Evolutionary conservation across 2,797 vertebrate genomes (phyloP).

Genomic region (Otolemur crassicaudatus): DNA sequence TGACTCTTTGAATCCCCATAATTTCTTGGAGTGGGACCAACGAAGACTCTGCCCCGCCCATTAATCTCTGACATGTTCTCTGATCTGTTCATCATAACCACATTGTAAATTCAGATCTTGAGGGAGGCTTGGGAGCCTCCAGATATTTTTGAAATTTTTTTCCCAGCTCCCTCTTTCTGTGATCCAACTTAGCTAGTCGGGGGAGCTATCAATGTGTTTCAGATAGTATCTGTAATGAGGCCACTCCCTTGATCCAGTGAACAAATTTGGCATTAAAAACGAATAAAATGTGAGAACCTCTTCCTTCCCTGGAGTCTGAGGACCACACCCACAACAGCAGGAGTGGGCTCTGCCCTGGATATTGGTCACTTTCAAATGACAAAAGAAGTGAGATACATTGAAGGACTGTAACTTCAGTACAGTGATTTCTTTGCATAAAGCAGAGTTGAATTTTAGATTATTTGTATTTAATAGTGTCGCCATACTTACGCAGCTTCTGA

Average conservation of each 20-base stretch:
- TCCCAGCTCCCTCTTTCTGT: background rate
- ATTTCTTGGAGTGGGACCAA: background rate
- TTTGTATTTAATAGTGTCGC: background rate
- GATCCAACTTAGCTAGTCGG: constrained; percentile 8
- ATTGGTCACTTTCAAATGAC: background rate
- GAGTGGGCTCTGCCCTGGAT: background rate
- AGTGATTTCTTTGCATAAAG: background rate
- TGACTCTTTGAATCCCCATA: background rate
- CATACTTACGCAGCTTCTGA: background rate
- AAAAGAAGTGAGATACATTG: background rate
- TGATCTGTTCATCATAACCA: background rate
- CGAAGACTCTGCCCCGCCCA: background rate
- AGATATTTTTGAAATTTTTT: background rate
- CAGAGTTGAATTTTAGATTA: background rate
- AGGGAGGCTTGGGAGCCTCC: background rate
- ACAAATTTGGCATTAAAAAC: background rate
- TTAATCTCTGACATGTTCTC: background rate
- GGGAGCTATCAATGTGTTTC: constrained; percentile 25
- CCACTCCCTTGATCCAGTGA: background rate
- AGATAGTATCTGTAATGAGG: constrained; percentile 33
- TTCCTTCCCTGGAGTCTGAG: fast-evolving
- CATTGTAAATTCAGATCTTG: background rate
- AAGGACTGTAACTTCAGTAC: background rate
- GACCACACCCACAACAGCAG: background rate
- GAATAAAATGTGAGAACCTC: background rate